Conservation (phyloP, 2,888 invertebrate species). For the Caenorhabditis zanzibari region DNA sequence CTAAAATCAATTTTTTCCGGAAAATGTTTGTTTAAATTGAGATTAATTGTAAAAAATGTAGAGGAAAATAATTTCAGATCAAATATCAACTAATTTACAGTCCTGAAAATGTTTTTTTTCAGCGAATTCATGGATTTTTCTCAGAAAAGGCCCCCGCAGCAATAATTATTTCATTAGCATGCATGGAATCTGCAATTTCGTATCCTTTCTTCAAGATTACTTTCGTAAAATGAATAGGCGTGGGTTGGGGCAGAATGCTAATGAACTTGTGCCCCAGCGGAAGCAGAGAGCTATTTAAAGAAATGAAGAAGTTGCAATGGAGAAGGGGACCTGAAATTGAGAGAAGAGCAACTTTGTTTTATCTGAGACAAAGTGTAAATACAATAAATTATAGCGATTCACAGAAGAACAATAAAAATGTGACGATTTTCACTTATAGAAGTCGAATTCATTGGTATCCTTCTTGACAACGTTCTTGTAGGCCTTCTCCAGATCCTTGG, state of each 20-base stretch:
- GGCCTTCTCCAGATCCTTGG: constrained; percentile 99
- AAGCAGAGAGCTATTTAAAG: neutral
- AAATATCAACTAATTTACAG: no score
- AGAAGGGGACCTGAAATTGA: neutral
- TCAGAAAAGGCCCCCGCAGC: neutral
- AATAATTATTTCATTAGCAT: constrained; percentile 1
- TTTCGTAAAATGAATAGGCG: neutral
- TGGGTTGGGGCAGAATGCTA: neutral
- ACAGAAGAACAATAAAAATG: constrained; percentile 10
- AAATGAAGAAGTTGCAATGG: neutral
- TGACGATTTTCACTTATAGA: constrained; percentile 92
- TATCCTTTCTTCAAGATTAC: neutral
- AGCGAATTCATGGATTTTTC: no score
- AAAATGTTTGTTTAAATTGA: no score
- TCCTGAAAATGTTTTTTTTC: no score
- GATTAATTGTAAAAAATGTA: no score
- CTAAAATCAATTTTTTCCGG: no score
- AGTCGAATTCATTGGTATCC: constrained; percentile 99
- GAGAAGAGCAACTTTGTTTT: constrained; percentile 9
- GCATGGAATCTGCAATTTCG: neutral
- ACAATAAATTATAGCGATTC: constrained; percentile 55
- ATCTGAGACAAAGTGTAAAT: constrained; percentile 38
- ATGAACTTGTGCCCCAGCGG: neutral
- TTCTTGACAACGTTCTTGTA: constrained; percentile 99
- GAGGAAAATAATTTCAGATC: no score